Base-by-base conservation (phyloP, 2,888 invertebrate genomes). In the Pinctada fucata region DNA sequence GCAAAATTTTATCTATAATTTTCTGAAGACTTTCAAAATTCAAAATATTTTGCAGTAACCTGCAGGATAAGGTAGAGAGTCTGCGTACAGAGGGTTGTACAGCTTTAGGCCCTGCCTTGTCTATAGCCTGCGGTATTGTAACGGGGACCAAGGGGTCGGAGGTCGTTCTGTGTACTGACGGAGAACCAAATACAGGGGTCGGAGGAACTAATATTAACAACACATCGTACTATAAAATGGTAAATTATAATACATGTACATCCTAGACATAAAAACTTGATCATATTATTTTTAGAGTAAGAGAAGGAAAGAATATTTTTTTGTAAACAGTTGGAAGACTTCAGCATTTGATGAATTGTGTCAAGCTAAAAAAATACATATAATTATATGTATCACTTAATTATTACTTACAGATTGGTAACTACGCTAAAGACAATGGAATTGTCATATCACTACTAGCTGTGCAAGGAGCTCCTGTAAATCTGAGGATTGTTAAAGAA, bases 161-260 rank as follows among this genome's bases (percentile, higher is more conserved):
- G 80, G 87, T 91, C n/a, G 84, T 90, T 4, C 83, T 91, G 6
- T 91, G 90, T 79, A 91, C 91, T 50, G 91, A 91, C 76, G 91
- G 91, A n/a, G 83, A 84, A 74, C 90, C 91, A 51, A 91, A 91
- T 78, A 75, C 76, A 13, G 90, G 89, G 2, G 31, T 31, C 1
- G 31, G 31, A 31, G 31, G 31, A 31, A 31, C 31, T 31, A 31
- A 31, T 31, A 31, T 31, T 1, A 31, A 31, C 31, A 31, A 31
- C 31, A 31, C 31, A 31, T 31, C 31, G 31, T 31, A 31, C 31
- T 31, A 31, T 31, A 31, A 31, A 31, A 31, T 31, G 31, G 31
- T 31, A 31, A 31, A 31, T 31, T 31, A 31, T 31, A 31, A 31
- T 31, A 31, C 31, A 31, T 31, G 31, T 31, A 31, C 1, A 31